A percentile compares a stretch with the other conserved stretches of the same genome.
These are phyloP conservation scores for Grammomys dolichurus DNA, from an alignment of 2,113 vertebrate genomes.

Conservation along the genomic window DNA sequence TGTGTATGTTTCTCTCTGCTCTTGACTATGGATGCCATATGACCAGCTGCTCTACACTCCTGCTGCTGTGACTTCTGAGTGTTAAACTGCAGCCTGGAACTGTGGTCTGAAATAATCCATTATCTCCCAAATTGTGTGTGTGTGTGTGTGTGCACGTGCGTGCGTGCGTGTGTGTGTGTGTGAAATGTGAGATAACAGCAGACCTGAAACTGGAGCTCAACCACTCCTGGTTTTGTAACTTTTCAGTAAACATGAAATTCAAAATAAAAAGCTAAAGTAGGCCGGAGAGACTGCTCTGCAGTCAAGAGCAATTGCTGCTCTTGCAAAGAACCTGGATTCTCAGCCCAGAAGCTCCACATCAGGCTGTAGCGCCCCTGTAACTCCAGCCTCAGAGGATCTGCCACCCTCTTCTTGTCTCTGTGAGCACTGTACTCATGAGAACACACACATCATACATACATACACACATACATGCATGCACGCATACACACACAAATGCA, in stretches of 20 bases:
- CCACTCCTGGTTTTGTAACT: neutral
- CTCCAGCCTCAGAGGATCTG: too few species aligned
- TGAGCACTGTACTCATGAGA: neutral
- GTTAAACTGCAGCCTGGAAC: neutral
- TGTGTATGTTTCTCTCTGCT: neutral
- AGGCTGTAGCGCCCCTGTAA: neutral
- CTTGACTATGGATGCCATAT: neutral
- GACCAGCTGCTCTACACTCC: neutral
- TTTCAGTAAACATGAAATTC: neutral
- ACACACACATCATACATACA: neutral
- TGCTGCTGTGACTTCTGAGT: neutral
- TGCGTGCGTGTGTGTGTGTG: too few species aligned
- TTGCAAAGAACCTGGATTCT: neutral
- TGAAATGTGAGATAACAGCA: neutral
- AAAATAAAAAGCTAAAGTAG: neutral
- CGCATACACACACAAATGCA: neutral
- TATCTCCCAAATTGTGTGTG: neutral
- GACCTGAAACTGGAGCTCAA: neutral
- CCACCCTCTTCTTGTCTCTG: neutral
- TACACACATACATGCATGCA: neutral
- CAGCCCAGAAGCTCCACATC: neutral
- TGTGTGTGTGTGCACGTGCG: neutral
- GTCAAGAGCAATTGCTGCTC: neutral
- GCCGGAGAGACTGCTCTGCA: accelerated
- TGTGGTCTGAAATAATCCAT: neutral